These are phyloP conservation scores for Porites lobata DNA, from an alignment of 92 coral and sea anemone species.

Conservation along the genomic window DNA sequence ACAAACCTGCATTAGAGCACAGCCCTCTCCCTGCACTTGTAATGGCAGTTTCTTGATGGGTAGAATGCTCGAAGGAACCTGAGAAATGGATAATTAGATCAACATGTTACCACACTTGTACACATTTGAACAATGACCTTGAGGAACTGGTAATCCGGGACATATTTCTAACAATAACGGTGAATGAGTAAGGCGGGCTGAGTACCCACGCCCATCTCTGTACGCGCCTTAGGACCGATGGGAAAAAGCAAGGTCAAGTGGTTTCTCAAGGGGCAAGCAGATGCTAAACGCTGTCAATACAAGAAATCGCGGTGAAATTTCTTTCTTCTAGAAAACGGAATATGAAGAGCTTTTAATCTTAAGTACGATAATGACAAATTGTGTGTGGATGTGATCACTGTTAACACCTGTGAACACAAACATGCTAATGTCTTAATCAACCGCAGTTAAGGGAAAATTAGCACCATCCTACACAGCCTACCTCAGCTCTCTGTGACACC, in stretches of 20 bases:
- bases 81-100: not conserved
- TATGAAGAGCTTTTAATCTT: too few species aligned
- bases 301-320: too few species aligned
- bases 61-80: constrained; percentile 76
- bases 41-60: constrained; percentile 62
- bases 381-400: not conserved
- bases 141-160: not conserved
- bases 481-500: constrained; percentile 84
- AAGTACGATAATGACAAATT: too few species aligned
- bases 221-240: too few species aligned
- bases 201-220: too few species aligned
- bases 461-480: constrained; percentile 7
- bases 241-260: too few species aligned
- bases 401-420: not conserved
- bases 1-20: constrained; percentile 93
- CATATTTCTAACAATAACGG: too few species aligned
- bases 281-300: too few species aligned
- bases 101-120: not conserved
- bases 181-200: not conserved
- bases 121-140: not conserved
- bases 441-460: not conserved
- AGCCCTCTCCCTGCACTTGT: constrained; percentile 78
- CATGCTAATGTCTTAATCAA: too few species aligned
- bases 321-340: too few species aligned
- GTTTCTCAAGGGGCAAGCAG: not conserved